A percentile compares a stretch with the other conserved stretches of the same genome.
Conservation (phyloP, 1,140 invertebrate genomes). For the Hermatobates lingyangjiaoensis region DNA sequence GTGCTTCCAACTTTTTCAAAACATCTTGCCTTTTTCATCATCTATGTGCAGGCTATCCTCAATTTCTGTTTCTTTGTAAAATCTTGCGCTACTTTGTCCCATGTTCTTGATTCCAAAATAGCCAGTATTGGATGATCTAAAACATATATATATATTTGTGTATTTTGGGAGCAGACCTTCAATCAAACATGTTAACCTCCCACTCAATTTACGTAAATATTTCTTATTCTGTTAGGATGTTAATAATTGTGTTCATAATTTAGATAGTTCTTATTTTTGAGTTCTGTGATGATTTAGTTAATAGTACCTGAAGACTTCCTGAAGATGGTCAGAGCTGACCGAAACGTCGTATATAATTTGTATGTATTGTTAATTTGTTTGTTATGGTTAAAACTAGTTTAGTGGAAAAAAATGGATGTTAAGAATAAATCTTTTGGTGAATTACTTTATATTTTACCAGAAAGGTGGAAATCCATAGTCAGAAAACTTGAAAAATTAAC, state of each 20-base stretch:
- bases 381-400: too few relatives aligned
- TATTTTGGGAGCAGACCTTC: neutral
- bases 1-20: too few relatives aligned
- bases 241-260: neutral
- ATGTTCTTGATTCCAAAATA: slow-evolving; percentile 60
- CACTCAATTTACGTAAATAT: neutral
- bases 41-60: slow-evolving; percentile 31
- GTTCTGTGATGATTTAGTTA: neutral
- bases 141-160: slow-evolving; percentile 15
- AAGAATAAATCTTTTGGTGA: too few relatives aligned
- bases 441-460: too few relatives aligned
- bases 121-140: slow-evolving; percentile 63
- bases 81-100: slow-evolving; percentile 69
- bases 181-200: neutral
- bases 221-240: neutral
- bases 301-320: neutral
- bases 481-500: too few relatives aligned
- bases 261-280: neutral
- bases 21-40: too few relatives aligned
- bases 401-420: too few relatives aligned
- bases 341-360: too few relatives aligned
- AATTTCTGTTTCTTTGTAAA: slow-evolving; percentile 73
- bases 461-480: too few relatives aligned
- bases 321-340: neutral
- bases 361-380: too few relatives aligned